These are phyloP conservation scores for Leucozona laternaria DNA, from an alignment of 2,888 invertebrate species.

Conservation along the genomic window DNA sequence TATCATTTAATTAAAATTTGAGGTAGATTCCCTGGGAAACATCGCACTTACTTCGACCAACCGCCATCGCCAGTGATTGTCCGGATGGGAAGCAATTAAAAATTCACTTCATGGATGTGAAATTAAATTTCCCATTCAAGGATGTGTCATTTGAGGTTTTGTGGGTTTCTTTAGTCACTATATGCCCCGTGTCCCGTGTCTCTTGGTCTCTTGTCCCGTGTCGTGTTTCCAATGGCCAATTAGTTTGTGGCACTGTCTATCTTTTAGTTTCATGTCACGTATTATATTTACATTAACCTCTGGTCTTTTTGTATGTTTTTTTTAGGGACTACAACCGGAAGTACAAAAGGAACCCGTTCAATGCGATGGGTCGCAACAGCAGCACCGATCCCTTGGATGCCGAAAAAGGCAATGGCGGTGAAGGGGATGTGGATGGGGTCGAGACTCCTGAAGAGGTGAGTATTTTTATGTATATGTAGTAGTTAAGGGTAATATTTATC, in stretches of 20 bases:
- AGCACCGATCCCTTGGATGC: conserved; percentile 75
- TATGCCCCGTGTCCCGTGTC: background rate
- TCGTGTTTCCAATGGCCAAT: conserved; percentile 62
- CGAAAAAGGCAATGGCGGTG: conserved; percentile 77
- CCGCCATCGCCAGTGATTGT: conserved; percentile 31
- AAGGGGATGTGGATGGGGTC: conserved; percentile 78
- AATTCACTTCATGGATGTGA: conserved; percentile 73
- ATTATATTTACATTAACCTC: conserved; percentile 64
- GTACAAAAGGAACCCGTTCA: conserved; percentile 76
- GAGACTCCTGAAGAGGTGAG: conserved; percentile 70
- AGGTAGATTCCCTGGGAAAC: conserved; percentile 67
- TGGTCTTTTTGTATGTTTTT: conserved; percentile 32
- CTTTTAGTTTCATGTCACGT: conserved; percentile 40
- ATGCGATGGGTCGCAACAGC: conserved; percentile 69
- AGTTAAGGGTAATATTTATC: conserved; percentile 12
- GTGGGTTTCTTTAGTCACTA: conserved; percentile 14
- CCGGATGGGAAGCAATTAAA: conserved; percentile 73
- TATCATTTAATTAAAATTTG: conserved; percentile 75
- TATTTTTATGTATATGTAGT: background rate
- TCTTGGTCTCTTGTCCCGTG: background rate
- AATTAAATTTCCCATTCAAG: conserved; percentile 66
- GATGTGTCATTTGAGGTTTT: conserved; percentile 51
- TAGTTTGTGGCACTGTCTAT: conserved; percentile 52
- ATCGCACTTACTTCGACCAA: conserved; percentile 51
- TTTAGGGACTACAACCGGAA: conserved; percentile 77